A percentile compares a stretch with the other conserved stretches of the same genome.
Evolutionary conservation across 1,140 invertebrate species (phyloP).

Genomic region (Drosophila bifasciata): DNA sequence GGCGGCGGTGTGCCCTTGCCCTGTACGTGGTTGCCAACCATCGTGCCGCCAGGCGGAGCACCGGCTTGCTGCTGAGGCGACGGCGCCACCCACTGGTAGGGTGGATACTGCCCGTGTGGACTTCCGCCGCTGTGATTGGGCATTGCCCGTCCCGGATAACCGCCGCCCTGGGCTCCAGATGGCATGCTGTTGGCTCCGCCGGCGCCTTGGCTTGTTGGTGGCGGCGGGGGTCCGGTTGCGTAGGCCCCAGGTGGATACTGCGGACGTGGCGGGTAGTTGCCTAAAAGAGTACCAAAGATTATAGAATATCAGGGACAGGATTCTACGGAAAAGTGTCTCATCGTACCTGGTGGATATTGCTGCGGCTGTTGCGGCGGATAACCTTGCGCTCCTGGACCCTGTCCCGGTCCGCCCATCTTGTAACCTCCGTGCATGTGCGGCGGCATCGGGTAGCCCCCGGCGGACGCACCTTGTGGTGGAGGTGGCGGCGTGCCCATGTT

Average conservation of each 20-base stretch:
- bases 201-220: conserved; percentile 64
- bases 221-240: conserved; percentile 71
- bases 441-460: conserved; percentile 75
- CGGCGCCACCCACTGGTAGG: conserved; percentile 84
- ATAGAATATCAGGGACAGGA: not conserved
- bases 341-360: conserved; percentile 85
- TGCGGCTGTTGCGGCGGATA: conserved; percentile 86
- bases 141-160: conserved; percentile 85
- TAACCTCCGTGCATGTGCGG: conserved; percentile 82
- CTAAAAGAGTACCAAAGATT: conserved; percentile 41
- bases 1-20: conserved; percentile 80
- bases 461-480: conserved; percentile 69
- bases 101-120: conserved; percentile 85
- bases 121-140: conserved; percentile 85
- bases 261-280: conserved; percentile 86
- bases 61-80: conserved; percentile 80
- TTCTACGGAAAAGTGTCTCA: not conserved
- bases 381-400: conserved; percentile 84
- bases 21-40: conserved; percentile 81
- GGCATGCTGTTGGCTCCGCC: conserved; percentile 83
- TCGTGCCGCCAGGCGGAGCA: conserved; percentile 58
- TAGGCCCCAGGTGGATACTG: conserved; percentile 85
- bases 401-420: conserved; percentile 75
- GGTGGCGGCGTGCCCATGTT: conserved; percentile 85
- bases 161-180: conserved; percentile 71